phyloP scores from a whole-genome alignment of 2,113 vertebrate species.

The Boleophthalmus pectinirostris region DNA sequence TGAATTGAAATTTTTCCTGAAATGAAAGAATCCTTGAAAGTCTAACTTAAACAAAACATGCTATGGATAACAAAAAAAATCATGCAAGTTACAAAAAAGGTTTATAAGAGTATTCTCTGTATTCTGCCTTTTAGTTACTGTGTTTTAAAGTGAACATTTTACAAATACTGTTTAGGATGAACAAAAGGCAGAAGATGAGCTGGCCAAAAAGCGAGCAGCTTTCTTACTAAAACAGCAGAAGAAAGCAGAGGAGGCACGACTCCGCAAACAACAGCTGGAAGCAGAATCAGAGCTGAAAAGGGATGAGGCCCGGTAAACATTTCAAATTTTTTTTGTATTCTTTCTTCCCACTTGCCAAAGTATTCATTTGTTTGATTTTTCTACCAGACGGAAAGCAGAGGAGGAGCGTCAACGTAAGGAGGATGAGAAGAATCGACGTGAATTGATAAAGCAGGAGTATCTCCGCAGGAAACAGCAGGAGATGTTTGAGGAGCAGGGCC shows the following conservation, averaged over 20 bases:
- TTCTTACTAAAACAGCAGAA: conserved; percentile 96
- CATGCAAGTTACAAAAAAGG: too few species aligned
- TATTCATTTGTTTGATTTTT: not conserved
- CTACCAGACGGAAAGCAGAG: conserved; percentile 88
- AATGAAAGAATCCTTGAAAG: too few species aligned
- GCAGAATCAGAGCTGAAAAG: conserved; percentile 90
- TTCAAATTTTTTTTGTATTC: not conserved
- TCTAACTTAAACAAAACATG: too few species aligned
- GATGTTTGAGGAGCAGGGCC: conserved; percentile 89
- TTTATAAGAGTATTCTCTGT: too few species aligned
- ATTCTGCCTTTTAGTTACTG: too few species aligned
- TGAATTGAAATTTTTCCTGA: not conserved
- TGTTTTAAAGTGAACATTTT: not conserved
- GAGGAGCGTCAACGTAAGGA: conserved; percentile 94
- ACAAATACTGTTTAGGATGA: conserved; percentile 80
- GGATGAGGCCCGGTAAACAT: conserved; percentile 87
- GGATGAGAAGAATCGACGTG: conserved; percentile 91
- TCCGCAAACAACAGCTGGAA: conserved; percentile 90
- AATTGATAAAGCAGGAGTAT: conserved; percentile 96
- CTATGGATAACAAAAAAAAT: too few species aligned
- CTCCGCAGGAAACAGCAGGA: conserved; percentile 92
- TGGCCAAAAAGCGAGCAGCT: conserved; percentile 92
- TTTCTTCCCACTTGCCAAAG: too few species aligned
- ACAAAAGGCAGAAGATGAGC: conserved; percentile 93
- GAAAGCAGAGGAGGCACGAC: conserved; percentile 91